A percentile compares a stretch with the other conserved stretches of the same genome.
Evolutionary conservation across 1,140 invertebrate genomes (phyloP).

Genomic region (Meloidogyne hapla): DNA sequence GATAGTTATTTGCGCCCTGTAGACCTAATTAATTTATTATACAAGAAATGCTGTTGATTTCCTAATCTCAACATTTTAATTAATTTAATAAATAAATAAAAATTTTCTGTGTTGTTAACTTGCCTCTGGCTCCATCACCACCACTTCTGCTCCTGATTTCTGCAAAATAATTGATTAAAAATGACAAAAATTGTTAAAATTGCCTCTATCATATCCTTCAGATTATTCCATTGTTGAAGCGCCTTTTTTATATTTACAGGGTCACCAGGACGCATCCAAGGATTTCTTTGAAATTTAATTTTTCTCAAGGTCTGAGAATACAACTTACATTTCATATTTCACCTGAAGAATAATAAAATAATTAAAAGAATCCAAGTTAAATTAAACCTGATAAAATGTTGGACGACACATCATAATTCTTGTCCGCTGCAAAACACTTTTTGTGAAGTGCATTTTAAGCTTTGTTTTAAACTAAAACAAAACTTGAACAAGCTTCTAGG

Average conservation of each 20-base stretch:
- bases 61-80: neutral
- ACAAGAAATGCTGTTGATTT: neutral
- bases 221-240: conserved; percentile 51
- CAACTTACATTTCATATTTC: conserved; percentile 17
- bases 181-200: neutral
- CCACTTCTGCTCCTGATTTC: conserved; percentile 49
- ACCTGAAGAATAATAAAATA: conserved; percentile 7
- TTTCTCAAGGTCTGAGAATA: conserved; percentile 10
- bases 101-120: conserved; percentile 10
- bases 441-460: neutral
- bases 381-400: conserved; percentile 57
- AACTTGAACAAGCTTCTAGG: too few relatives aligned
- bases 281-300: conserved; percentile 58
- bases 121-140: conserved; percentile 59
- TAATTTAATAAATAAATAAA: neutral
- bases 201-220: conserved; percentile 55
- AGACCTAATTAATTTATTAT: conserved; percentile 1
- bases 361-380: neutral
- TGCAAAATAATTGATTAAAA: neutral
- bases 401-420: conserved; percentile 58
- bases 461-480: too few relatives aligned
- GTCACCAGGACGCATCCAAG: conserved; percentile 57
- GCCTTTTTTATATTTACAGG: conserved; percentile 53
- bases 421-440: neutral
- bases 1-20: conserved; percentile 61